Percentiles rank a stretch among this genome's conserved stretches.
Conservation (phyloP, 1,140 invertebrate genomes). For the Lepidurus couesii region DNA sequence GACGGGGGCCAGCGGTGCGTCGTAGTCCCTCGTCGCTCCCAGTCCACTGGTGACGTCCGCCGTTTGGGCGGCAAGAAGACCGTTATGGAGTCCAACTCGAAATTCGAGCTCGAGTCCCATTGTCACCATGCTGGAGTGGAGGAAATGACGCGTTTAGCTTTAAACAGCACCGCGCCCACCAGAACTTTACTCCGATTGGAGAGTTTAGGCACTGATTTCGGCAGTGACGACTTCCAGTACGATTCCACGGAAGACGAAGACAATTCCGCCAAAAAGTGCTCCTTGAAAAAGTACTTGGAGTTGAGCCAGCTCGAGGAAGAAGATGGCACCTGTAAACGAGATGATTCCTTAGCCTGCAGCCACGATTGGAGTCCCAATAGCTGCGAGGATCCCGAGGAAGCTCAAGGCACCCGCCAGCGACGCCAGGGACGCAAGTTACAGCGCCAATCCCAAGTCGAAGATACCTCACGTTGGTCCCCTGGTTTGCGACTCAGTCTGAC, state of each 20-base stretch:
- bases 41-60: constrained; percentile 49
- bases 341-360: neutral
- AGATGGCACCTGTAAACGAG: neutral
- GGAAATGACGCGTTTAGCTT: constrained; percentile 17
- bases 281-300: neutral
- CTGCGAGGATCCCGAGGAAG: neutral
- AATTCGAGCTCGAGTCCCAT: constrained; percentile 32
- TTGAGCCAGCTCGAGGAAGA: neutral
- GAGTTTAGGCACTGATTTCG: constrained; percentile 32
- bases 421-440: neutral
- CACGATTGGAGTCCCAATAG: neutral
- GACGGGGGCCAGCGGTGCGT: constrained; percentile 24
- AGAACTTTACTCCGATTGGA: constrained; percentile 31
- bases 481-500: neutral
- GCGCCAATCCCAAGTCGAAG: neutral
- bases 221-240: constrained; percentile 29
- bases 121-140: constrained; percentile 25
- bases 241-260: constrained; percentile 24
- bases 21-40: constrained; percentile 37
- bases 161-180: constrained; percentile 29
- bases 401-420: neutral
- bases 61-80: constrained; percentile 39
- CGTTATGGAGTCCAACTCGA: neutral
- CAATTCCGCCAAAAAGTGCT: constrained; percentile 22
- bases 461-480: neutral